Evolutionary conservation across 2,113 vertebrate genomes (phyloP).

Genomic region (Atrichornis clamosus): DNA sequence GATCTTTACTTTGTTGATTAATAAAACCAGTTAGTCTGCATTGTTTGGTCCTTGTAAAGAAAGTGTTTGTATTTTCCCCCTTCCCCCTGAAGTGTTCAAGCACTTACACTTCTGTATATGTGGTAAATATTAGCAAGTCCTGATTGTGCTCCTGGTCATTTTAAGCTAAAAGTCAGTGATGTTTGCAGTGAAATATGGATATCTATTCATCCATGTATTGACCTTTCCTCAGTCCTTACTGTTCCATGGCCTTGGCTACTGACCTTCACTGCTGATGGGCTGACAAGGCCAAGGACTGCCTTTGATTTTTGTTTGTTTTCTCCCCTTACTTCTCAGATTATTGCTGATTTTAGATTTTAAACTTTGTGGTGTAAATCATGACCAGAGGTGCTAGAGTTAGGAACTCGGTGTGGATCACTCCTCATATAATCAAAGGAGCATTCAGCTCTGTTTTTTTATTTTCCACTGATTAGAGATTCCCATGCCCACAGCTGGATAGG

Average conservation of each 20-base stretch:
- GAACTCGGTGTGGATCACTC: not conserved
- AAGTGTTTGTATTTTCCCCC: not conserved
- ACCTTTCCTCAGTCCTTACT: not conserved
- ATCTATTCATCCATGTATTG: not conserved
- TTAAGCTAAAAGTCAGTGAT: not conserved
- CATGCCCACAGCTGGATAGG: not conserved
- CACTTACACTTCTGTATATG: not conserved
- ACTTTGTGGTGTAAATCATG: not conserved
- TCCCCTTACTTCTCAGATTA: not conserved
- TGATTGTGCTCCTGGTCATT: not conserved
- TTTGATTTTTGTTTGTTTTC: not conserved
- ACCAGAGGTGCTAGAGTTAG: not conserved
- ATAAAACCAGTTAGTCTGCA: not conserved
- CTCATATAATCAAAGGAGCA: accelerated
- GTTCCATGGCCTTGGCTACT: not conserved
- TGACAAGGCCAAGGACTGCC: not conserved
- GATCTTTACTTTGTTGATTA: not conserved
- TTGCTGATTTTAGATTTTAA: not conserved
- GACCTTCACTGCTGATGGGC: not conserved
- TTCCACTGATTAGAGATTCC: not conserved
- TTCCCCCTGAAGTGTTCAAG: not conserved
- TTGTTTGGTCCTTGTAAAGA: not conserved
- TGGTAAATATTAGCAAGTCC: not conserved
- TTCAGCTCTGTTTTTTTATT: not conserved
- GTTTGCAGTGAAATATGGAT: not conserved